phyloP scores from a whole-genome alignment of 2,888 invertebrate species.

The Choristoneura rosaceana region DNA sequence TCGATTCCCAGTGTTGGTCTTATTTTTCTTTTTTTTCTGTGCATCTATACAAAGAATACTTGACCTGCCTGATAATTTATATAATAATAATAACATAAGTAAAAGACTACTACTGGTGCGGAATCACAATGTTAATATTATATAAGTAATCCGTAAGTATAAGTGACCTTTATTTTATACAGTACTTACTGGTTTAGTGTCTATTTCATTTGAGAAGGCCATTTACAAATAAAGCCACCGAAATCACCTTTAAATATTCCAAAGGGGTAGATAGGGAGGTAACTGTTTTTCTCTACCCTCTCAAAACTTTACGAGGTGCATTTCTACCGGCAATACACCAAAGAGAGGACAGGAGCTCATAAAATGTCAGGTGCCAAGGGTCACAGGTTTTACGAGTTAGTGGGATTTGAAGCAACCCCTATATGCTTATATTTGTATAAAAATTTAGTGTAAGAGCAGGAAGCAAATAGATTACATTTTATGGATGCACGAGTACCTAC shows the following conservation, averaged over 20 bases:
- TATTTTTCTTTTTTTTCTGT: too few relatives aligned
- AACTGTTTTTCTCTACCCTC: background rate
- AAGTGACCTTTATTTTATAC: background rate
- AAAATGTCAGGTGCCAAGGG: constrained; percentile 34
- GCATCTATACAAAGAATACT: too few relatives aligned
- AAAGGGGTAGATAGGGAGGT: background rate
- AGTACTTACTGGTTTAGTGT: background rate
- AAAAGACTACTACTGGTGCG: too few relatives aligned
- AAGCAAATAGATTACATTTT: background rate
- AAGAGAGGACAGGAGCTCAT: constrained; percentile 13
- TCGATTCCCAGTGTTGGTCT: too few relatives aligned
- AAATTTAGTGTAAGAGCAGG: background rate
- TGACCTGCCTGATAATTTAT: too few relatives aligned
- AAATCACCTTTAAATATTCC: constrained; percentile 6
- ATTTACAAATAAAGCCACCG: background rate
- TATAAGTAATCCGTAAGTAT: too few relatives aligned
- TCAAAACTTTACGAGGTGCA: constrained; percentile 16
- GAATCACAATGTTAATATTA: too few relatives aligned
- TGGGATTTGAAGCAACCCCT: constrained; percentile 16
- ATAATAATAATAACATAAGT: too few relatives aligned
- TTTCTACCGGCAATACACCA: constrained; percentile 28
- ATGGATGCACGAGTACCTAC: too few relatives aligned
- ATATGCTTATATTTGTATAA: background rate
- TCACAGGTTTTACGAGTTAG: constrained; percentile 22
- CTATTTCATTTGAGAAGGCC: background rate